Evolutionary conservation across 2,888 invertebrate species (phyloP), one percentile per base, ranked within the genome.

Genomic region (Drosophila demipolita): DNA sequence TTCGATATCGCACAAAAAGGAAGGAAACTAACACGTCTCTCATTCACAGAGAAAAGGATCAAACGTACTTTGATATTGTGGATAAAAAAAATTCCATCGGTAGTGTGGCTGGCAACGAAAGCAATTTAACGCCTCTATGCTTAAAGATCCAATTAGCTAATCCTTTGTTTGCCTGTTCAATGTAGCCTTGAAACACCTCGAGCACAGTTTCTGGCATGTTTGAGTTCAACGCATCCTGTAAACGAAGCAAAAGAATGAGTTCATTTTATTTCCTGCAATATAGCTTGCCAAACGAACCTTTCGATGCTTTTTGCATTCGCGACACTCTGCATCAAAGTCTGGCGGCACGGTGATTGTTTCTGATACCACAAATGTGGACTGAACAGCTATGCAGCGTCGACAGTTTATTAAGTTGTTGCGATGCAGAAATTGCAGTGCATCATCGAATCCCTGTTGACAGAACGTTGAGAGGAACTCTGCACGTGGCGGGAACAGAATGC

Each of bases 371-470:
- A 96, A 97, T 0, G 97, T 97, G 0, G 97, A 96, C 91, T 97
- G 97, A 9, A 97, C 97, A 2, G 98, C 97, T 67, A 99, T 94
- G 92, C 99, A 99, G 62, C 98, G 94, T 0, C 97, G 97, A 92
- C 99, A 99, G 78, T 97, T 97, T 78, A 99, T 98, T 89, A 99
- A 94, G 93, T 98, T 97, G 92, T 98, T 98, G 74, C 97, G 94
- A 86, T 97, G 97, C 73, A 98, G 93, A 93, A 97, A 98, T 73
- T 97, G 94, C 11, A 98, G 94, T 0, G 97, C 97, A 92, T 98
- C 98, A 89, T 98, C 98, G 93, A 99, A 99, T 29, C 99, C 99
- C 94, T 99, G 99, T 91, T 98, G 97, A 93, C 99, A 99, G 96
- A 99, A 98, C 91, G 97, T 97, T 64, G 97, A 97, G 32, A 98